Percentiles rank a stretch among this genome's conserved stretches.
Conservation (phyloP, 2,113 vertebrate genomes). For the Bungarus multicinctus region DNA sequence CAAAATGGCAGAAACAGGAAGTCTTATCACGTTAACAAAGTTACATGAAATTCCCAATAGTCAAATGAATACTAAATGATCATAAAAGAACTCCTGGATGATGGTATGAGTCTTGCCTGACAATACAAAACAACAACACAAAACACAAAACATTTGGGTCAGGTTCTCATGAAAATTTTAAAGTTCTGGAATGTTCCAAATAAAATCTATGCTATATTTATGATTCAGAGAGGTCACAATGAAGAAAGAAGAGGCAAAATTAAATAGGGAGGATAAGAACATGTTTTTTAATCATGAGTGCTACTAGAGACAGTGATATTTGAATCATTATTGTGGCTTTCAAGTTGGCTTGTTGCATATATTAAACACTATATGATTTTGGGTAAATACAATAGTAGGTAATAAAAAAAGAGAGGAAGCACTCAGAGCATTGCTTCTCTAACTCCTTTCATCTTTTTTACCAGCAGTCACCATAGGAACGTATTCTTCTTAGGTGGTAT, state of each 20-base stretch:
- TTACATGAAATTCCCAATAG: background rate
- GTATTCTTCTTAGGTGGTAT: background rate
- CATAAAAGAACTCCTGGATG: background rate
- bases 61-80: background rate
- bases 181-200: background rate
- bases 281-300: background rate
- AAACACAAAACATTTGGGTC: background rate
- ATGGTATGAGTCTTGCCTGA: background rate
- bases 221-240: background rate
- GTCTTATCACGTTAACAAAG: background rate
- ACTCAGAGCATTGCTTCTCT: background rate
- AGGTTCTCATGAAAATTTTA: background rate
- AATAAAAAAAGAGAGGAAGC: background rate
- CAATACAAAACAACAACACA: background rate
- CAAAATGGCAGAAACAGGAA: background rate
- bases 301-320: background rate
- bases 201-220: background rate
- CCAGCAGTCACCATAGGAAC: background rate
- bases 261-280: background rate
- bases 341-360: background rate
- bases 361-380: background rate
- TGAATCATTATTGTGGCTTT: background rate
- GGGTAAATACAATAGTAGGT: background rate
- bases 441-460: background rate
- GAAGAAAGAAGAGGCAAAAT: background rate